Base-by-base conservation (phyloP, 2,888 invertebrate species). In the Autographa gamma region DNA sequence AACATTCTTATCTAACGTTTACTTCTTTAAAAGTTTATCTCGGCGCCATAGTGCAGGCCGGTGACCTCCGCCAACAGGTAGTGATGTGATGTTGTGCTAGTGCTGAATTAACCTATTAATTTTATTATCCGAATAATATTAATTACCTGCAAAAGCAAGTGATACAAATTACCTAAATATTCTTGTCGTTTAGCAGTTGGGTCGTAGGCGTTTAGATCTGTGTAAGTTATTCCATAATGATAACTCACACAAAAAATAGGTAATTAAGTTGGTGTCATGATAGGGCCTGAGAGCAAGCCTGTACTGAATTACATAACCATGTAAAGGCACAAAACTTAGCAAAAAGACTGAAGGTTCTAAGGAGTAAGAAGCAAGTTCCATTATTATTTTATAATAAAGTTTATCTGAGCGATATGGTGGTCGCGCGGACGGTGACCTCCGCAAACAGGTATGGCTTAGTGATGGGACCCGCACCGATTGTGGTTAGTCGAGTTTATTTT, bases 1-100 rank as follows among this genome's bases (percentile, higher is more conserved):
- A 71, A 81, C 73, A 77, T 71, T 78, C 73, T 80, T 83, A 84
- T 84, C 69, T 62, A 62, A 38, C 56, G 72, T 73, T 71, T 69
- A 63, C 68, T 67, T 62, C 65, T 80, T 68, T 59, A 60, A 63
- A 62, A 60, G 76, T 74, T 76, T 75, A 81, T 85, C 79, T 80
- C 66, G 64, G 75, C 70, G 76, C 64, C 63, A 80, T 77, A 77
- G 81, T 71, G 76, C 82, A 73, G 82, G 74, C 81, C 86, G 82
- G 82, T 79, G 84, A 86, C 86, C 86, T 86, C 83, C 65, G 68
- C 82, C 73, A 83, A 86, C 88, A 82, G 84, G 85, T 86, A 84
- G 76, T 76, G 78, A 80, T 75, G 76, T 34, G 77, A 60, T 63
- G 56, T 43, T 58, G 8, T 59, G 7, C 25, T 7, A n/a, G n/a